Percentiles rank a stretch among this genome's conserved stretches.
These are phyloP conservation scores for Fragum fragum DNA, from an alignment of 2,888 invertebrate species.

Conservation along the genomic window DNA sequence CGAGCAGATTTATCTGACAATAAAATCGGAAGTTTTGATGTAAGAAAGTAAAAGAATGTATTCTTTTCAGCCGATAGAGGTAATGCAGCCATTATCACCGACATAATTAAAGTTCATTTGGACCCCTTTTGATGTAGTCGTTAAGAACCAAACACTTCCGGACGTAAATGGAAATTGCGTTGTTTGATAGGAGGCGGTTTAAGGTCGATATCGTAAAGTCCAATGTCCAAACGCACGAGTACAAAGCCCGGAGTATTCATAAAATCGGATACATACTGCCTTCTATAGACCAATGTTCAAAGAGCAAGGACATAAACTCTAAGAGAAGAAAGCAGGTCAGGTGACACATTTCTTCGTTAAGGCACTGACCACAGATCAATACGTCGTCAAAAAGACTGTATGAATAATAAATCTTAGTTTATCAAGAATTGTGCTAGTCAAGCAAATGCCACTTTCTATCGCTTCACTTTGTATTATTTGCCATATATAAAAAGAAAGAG, in stretches of 20 bases:
- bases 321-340: background rate
- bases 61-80: background rate
- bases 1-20: background rate
- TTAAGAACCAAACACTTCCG: slow-evolving; percentile 61
- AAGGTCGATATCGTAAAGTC: slow-evolving; percentile 29
- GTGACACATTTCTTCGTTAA: background rate
- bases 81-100: slow-evolving; percentile 28
- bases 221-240: background rate
- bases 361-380: background rate
- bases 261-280: slow-evolving; percentile 10
- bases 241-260: slow-evolving; percentile 28
- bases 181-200: slow-evolving; percentile 33
- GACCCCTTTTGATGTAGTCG: slow-evolving; percentile 50
- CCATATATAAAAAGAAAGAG: too few relatives aligned
- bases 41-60: background rate
- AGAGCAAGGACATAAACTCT: background rate
- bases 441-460: too few relatives aligned
- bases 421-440: too few relatives aligned
- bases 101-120: slow-evolving; percentile 47
- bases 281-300: background rate
- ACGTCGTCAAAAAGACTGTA: background rate
- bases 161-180: slow-evolving; percentile 50
- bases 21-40: background rate
- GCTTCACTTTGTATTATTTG: too few relatives aligned
- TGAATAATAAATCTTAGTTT: background rate